These are phyloP conservation scores for Microtus montanus DNA, from an alignment of 2,113 vertebrate genomes.

Conservation along the genomic window DNA sequence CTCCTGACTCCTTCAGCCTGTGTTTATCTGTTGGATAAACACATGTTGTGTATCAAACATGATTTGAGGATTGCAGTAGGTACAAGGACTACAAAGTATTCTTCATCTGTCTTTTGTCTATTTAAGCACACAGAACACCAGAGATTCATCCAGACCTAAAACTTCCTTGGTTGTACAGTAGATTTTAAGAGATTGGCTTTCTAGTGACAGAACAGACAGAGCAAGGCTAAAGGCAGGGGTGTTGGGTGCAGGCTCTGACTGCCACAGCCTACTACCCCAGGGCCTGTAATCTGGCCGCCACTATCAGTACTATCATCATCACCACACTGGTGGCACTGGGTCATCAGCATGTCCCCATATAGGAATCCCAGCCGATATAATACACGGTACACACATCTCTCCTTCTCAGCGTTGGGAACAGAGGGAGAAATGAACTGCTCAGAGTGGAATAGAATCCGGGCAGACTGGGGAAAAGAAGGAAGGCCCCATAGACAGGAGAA, in stretches of 20 bases:
- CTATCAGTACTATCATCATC: neutral
- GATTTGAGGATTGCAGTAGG: neutral
- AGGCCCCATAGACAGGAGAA: neutral
- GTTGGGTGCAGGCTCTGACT: neutral
- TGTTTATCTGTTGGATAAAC: neutral
- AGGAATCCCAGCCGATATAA: neutral
- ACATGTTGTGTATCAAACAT: neutral
- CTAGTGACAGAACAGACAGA: neutral
- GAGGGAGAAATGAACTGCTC: neutral
- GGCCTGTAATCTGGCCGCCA: neutral
- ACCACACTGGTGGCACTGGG: neutral
- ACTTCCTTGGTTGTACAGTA: neutral
- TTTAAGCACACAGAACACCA: neutral
- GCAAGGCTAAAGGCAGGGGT: neutral
- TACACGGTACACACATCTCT: neutral
- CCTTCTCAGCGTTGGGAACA: neutral
- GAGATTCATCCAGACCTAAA: neutral
- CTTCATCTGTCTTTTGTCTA: neutral
- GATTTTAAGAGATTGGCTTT: neutral
- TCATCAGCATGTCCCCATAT: too few relatives aligned
- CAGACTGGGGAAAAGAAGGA: neutral
- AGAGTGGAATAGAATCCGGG: neutral
- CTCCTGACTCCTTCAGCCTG: neutral
- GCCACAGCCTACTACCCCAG: neutral
- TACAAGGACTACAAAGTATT: neutral